Evolutionary conservation across 2,888 invertebrate genomes (phyloP).

Genomic region (Melieria picta): DNA sequence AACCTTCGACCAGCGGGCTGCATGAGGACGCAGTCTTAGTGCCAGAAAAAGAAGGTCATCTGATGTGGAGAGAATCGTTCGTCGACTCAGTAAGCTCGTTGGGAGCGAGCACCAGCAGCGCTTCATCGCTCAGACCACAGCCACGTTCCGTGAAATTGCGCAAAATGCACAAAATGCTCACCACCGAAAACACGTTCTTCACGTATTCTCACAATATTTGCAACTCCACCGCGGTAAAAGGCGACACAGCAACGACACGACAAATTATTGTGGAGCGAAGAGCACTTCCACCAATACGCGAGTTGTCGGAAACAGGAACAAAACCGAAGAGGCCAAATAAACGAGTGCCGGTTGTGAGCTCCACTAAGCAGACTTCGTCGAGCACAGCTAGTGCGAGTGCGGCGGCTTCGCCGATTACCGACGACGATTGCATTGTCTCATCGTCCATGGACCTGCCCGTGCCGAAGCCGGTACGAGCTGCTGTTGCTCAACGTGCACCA

Average conservation of each 20-base stretch:
- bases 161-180: background rate
- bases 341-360: background rate
- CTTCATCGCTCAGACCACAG: constrained; percentile 7
- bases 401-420: constrained; percentile 1
- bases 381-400: background rate
- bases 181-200: constrained; percentile 45
- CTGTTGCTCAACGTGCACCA: background rate
- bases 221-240: constrained; percentile 54
- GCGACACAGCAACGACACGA: constrained; percentile 41
- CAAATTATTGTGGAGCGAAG: constrained; percentile 23
- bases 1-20: too few species aligned
- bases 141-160: constrained; percentile 25
- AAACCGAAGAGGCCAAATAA: background rate
- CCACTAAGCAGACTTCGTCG: background rate
- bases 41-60: too few species aligned
- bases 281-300: background rate
- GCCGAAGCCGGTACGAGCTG: background rate
- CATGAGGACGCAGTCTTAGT: too few species aligned
- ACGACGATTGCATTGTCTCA: constrained; percentile 54
- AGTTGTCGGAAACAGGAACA: background rate
- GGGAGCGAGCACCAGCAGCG: too few species aligned
- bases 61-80: too few species aligned
- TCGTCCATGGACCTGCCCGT: constrained; percentile 50
- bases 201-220: constrained; percentile 45
- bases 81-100: too few species aligned